Evolutionary conservation across 2,113 vertebrate genomes (phyloP), one percentile per base, ranked within the genome.

Genomic region (Melospiza georgiana): DNA sequence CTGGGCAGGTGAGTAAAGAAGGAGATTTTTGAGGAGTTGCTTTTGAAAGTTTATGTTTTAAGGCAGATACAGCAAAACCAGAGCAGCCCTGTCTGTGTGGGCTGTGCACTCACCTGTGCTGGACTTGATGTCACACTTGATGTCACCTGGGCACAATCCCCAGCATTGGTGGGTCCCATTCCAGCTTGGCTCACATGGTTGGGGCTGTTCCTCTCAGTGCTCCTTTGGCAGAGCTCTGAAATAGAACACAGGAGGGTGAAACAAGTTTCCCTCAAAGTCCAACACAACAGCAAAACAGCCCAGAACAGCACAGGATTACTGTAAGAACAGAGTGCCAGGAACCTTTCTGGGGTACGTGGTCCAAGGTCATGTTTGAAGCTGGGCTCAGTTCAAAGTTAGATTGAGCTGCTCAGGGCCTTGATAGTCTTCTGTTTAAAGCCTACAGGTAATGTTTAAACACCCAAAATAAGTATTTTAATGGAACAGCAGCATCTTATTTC

Each of bases 111-210:
- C 51, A 35, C 44, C 54, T 33, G 10, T 2, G 2, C 4, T 37
- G 63, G 25, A 2, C 9, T 9, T 20, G 11, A 1, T n/a, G 13
- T 9, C 27, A 22, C 33, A 2, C 9, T 9, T 20, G 11, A 1
- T n/a, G 13, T 9, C 27, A 22, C 33, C 12, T 49, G 61, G 35
- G 80, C 28, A 3, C 9, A 49, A 28, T 2, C 10, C 12, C 15
- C 1, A 0, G 9, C 23, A 12, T 3, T 0, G 4, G 55, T 2
- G 1, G 37, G 17, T 31, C 14, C 46, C 35, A 1, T 15, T 37
- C 51, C 30, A 1, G 20, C 51, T 49, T 30, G 11, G 6, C 39
- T 30, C 1, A 0, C 48, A 12, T 9, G 2, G 12, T 0, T 49
- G 25, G 37, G 15, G 12, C 57, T 51, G 58, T 1, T n/a, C 15